Evolutionary conservation across 2,113 vertebrate genomes (phyloP).

Genomic region (Gopherus flavomarginatus): DNA sequence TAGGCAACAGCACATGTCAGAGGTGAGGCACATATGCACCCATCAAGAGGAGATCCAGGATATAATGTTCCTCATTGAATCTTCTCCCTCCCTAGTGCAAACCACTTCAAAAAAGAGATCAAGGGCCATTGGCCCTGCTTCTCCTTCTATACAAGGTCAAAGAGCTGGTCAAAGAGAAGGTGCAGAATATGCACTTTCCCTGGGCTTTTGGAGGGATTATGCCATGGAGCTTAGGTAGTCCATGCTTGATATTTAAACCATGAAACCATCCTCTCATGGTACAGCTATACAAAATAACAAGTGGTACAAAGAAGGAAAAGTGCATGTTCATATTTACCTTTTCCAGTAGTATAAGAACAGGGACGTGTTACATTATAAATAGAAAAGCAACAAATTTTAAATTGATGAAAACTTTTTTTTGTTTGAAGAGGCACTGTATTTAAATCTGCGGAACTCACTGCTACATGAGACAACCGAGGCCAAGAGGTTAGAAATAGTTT

Average conservation of each 20-base stretch:
- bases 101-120: background rate
- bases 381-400: background rate
- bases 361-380: background rate
- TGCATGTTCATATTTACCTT: background rate
- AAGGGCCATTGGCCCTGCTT: background rate
- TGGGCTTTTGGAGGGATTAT: background rate
- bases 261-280: background rate
- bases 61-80: background rate
- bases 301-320: background rate
- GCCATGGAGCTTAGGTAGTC: background rate
- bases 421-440: background rate
- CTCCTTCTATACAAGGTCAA: background rate
- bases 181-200: background rate
- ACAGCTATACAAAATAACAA: background rate
- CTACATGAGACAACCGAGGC: background rate
- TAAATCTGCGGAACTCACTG: background rate
- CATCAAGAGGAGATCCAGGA: background rate
- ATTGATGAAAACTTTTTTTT: background rate
- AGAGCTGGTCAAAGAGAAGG: background rate
- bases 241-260: background rate
- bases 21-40: background rate
- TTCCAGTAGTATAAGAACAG: background rate
- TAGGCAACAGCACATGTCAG: background rate
- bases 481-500: background rate
- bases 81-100: background rate